These are phyloP conservation scores for Acestrorhynchus altus DNA, from an alignment of 2,797 vertebrate species.

Conservation along the genomic window DNA sequence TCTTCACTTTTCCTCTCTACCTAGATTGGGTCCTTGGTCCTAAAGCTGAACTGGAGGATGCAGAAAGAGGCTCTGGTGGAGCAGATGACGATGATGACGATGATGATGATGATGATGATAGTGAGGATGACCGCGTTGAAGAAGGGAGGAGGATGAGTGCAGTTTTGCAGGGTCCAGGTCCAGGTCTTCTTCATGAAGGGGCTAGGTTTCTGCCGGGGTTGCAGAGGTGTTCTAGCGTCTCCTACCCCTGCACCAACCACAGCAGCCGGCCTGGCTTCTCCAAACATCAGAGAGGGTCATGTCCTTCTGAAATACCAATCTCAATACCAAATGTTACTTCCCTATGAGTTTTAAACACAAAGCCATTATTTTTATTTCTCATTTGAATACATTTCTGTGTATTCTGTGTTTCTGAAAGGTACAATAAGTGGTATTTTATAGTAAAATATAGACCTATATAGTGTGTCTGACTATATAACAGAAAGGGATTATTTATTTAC, in stretches of 20 bases:
- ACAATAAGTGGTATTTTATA: neutral
- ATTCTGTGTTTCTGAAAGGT: neutral
- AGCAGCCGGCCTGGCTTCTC: neutral
- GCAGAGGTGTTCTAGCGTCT: constrained; percentile 63
- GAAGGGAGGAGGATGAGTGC: constrained; percentile 18
- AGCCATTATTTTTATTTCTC: neutral
- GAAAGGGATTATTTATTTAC: neutral
- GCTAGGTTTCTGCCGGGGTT: constrained; percentile 38
- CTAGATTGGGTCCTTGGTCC: constrained; percentile 75
- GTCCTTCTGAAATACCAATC: constrained; percentile 53
- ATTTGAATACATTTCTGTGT: neutral
- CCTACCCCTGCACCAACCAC: constrained; percentile 51
- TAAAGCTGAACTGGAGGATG: constrained; percentile 62
- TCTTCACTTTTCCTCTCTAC: neutral
- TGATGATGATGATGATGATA: constrained; percentile 33
- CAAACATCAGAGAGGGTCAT: neutral
- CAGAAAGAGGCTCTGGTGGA: constrained; percentile 37
- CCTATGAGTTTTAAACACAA: neutral
- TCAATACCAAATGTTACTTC: neutral
- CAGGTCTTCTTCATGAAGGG: constrained; percentile 33
- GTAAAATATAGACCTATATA: neutral
- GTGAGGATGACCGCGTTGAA: neutral
- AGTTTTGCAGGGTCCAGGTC: constrained; percentile 52
- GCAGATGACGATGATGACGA: constrained; percentile 1
- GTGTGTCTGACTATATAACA: too few species aligned